These are phyloP conservation scores for Chaetodon auriga DNA, from an alignment of 2,113 vertebrate species.

Conservation along the genomic window DNA sequence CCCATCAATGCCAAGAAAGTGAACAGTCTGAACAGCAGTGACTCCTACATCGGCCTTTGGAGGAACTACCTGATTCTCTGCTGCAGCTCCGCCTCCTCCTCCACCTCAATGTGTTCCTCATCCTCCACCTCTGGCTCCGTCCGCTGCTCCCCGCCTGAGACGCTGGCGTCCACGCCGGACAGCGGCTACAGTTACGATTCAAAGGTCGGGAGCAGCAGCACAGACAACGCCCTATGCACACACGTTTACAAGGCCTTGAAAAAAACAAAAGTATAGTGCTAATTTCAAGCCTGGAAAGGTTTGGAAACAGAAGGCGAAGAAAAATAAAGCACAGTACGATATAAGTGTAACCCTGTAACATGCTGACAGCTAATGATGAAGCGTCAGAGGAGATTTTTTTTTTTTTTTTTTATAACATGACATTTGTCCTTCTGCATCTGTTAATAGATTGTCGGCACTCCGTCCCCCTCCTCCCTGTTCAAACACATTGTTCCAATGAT, in stretches of 20 bases:
- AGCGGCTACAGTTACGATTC: conserved; percentile 97
- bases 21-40: conserved; percentile 90
- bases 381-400: too few relatives aligned
- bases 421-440: conserved; percentile 38
- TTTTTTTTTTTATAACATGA: neutral
- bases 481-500: conserved; percentile 99
- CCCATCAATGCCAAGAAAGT: conserved; percentile 99
- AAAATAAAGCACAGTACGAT: neutral
- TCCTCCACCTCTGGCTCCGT: conserved; percentile 93
- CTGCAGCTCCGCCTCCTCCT: conserved; percentile 93
- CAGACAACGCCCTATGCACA: neutral
- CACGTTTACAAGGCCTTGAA: neutral
- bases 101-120: conserved; percentile 89
- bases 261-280: neutral
- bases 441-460: conserved; percentile 93
- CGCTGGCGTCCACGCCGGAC: conserved; percentile 98
- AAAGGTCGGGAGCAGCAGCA: conserved; percentile 84
- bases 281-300: neutral
- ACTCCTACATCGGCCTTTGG: conserved; percentile 97
- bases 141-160: conserved; percentile 97
- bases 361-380: neutral
- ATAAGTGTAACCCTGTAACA: neutral
- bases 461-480: conserved; percentile 96
- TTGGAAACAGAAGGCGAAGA: too few relatives aligned
- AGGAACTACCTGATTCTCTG: conserved; percentile 98